Evolutionary conservation across 1,140 invertebrate genomes (phyloP), one percentile per base, ranked within the genome.

Genomic region (Achatina immaculata): DNA sequence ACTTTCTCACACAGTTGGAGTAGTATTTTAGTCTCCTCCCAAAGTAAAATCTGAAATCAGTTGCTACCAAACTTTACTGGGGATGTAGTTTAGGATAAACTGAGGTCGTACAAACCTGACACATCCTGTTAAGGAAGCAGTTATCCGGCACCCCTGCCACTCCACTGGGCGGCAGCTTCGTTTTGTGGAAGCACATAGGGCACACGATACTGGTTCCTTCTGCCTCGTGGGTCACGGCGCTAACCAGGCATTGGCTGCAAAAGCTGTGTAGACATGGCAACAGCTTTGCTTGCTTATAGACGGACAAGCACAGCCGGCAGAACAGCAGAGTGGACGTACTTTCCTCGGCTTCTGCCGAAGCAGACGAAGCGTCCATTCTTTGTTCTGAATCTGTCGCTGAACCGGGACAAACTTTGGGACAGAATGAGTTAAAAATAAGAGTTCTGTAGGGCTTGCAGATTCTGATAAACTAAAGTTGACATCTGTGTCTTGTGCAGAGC

Each of bases 221-320:
- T 28, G 40, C 38, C 24, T 24, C n/a, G 14, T 3, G 2, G 48
- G 38, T 45, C 16, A 2, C 2, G 31, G 58, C 24, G n/a, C 21
- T 62, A 21, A 80, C 69, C 19, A 87, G 79, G 65, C 86, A 87
- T 14, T 31, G 34, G 0, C 55, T 43, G 76, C 86, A 87, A 69
- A 84, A 87, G 66, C 82, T 87, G 76, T 87, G 86, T 21, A 87
- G 83, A 68, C 86, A 87, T 1, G 85, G 82, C 38, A 87, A 66
- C 16, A 86, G 51, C 62, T 85, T 85, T 4, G 85, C 81, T 28
- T 85, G 40, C 19, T 77, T 68, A 66, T 83, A 87, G 16, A 86
- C 80, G 31, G 81, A 78, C 31, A 84, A 82, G 75, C 86, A 87
- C 36, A 85, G 55, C 24, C 85, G 80, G 48, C 86, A 87, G 65